Base-by-base conservation (phyloP, 2,113 vertebrate genomes). In the Elephantulus edwardii region DNA sequence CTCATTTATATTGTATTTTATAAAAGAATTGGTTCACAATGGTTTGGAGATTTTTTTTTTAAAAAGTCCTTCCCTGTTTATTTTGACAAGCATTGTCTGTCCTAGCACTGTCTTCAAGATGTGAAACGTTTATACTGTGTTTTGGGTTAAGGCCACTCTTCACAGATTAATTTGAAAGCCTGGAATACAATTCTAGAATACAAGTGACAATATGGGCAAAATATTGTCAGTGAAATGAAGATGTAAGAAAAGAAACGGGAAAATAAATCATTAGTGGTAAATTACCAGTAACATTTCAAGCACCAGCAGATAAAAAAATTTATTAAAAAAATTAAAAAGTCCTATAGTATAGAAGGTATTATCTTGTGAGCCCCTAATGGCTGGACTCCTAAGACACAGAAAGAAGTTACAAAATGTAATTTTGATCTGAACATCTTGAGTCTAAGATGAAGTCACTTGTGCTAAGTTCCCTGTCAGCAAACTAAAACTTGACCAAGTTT, bases 1-100 rank as follows among this genome's bases (percentile, higher is more conserved):
- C 50, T 92, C 42, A 28, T 87, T 90, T 86, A 84, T 76, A 85
- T 35, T 83, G 17, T 89, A 71, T 40, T 86, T 93, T 86, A 70
- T 33, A 30, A 56, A 88, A 80, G 24, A 26, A 52, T 64, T 64
- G 62, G 62, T 56, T 17, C 52, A 71, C 50, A 44, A 46, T 22
- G 20, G 38, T 48, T 44, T 66, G 40, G 62, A 86, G 86, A 68
- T n/a, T n/a, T n/a, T n/a, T 75, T 79, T 86, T 74, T 86, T 68
- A 76, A 93, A 83, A 93, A 68, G 9, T 68, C 35, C 64, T 78
- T 93, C n/a, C 77, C 48, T 16, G 84, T 42, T 75, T 40, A 89
- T 64, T 78, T 88, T 86, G 71, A 82, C 44, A 86, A 78, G n/a
- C 52, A 60, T 4, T 78, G 30, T 12, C 48, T 91, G 64, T 42